Evolutionary conservation across 2,113 vertebrate species (phyloP).

Genomic region (Pterocles gutturalis): DNA sequence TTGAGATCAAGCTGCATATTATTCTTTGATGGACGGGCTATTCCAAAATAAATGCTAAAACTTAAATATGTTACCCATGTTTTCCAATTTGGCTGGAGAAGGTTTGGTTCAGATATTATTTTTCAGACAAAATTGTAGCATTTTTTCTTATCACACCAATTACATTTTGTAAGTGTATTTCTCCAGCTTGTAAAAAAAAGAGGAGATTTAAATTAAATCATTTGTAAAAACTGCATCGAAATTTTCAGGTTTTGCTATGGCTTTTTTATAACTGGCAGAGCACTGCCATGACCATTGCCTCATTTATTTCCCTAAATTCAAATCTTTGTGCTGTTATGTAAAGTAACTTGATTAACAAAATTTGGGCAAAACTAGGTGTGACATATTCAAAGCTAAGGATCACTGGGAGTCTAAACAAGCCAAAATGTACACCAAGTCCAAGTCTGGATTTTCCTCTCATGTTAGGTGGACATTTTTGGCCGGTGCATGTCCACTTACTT

Average conservation of each 20-base stretch:
- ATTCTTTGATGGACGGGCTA: constrained; percentile 51
- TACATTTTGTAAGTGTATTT: neutral
- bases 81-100: neutral
- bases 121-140: neutral
- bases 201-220: neutral
- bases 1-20: constrained; percentile 54
- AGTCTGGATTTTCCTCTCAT: neutral
- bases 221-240: neutral
- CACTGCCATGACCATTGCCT: neutral
- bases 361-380: neutral
- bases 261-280: neutral
- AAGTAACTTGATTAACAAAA: neutral
- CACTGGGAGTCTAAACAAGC: neutral
- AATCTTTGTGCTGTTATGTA: neutral
- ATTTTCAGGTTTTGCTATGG: neutral
- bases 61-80: neutral
- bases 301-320: neutral
- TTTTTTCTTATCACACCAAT: neutral
- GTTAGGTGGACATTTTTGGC: neutral
- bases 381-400: neutral
- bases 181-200: neutral
- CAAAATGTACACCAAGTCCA: neutral
- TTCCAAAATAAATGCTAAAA: constrained; percentile 52
- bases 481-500: neutral
- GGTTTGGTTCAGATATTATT: neutral